These are phyloP conservation scores for Cirrhinus molitorella DNA, from an alignment of 2,797 vertebrate species.

Conservation along the genomic window DNA sequence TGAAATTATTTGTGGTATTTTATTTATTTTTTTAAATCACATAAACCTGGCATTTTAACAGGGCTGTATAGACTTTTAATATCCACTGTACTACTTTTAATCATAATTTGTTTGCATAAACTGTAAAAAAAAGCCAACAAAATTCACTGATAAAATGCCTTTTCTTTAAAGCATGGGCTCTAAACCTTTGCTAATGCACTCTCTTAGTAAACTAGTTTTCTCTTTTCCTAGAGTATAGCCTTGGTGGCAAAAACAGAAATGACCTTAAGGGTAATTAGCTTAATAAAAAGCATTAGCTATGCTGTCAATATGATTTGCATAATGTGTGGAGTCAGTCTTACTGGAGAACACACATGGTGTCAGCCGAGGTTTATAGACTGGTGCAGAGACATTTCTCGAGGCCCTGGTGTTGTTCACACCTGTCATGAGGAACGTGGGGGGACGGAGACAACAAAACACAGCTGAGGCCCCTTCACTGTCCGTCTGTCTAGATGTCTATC, in stretches of 20 bases:
- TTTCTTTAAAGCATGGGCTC: background rate
- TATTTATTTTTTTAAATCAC: too few relatives aligned
- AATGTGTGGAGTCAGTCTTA: constrained; percentile 72
- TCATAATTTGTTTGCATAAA: too few relatives aligned
- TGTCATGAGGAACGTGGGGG: constrained; percentile 67
- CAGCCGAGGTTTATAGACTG: constrained; percentile 68
- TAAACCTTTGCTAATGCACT: background rate
- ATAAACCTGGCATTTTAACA: too few relatives aligned
- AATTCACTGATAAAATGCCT: background rate
- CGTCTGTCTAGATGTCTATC: constrained; percentile 57
- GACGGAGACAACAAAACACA: constrained; percentile 58
- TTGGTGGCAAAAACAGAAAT: constrained; percentile 67
- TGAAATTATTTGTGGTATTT: too few relatives aligned
- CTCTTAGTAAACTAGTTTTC: background rate
- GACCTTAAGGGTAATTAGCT: constrained; percentile 77
- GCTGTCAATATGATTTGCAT: constrained; percentile 83
- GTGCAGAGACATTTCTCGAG: constrained; percentile 77
- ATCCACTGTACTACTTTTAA: too few relatives aligned
- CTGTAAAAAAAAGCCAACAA: background rate
- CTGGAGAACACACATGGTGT: constrained; percentile 67
- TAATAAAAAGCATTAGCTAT: constrained; percentile 80
- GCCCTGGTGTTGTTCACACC: constrained; percentile 77
- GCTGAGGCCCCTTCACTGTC: constrained; percentile 69
- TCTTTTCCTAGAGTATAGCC: constrained; percentile 37
- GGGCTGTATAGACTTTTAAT: too few relatives aligned